phyloP scores from a whole-genome alignment of 2,888 invertebrate species.

The Caenorhabditis sp. region DNA sequence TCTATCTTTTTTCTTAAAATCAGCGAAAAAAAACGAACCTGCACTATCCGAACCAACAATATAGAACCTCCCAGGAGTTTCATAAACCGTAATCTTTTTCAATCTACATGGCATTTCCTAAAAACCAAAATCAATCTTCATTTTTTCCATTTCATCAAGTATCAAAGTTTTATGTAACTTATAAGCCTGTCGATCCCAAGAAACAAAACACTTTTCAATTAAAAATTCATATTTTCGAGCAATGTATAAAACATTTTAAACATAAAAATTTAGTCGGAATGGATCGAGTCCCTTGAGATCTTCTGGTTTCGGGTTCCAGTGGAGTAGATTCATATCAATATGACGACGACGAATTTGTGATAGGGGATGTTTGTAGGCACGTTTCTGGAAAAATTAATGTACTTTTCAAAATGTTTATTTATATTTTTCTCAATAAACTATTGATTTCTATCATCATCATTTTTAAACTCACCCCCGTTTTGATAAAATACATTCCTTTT shows the following conservation, averaged over 20 bases:
- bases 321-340: constrained; percentile 29
- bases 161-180: too few species aligned
- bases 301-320: constrained; percentile 36
- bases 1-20: too few species aligned
- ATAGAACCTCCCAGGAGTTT: constrained; percentile 80
- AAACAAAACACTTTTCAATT: too few species aligned
- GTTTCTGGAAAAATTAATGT: constrained; percentile 37
- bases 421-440: background rate
- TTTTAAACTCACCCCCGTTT: constrained; percentile 34
- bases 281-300: constrained; percentile 36
- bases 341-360: constrained; percentile 32
- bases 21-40: background rate
- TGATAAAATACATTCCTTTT: constrained; percentile 43
- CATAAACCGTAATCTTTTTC: constrained; percentile 65
- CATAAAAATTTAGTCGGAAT: constrained; percentile 45
- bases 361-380: constrained; percentile 51
- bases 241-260: constrained; percentile 25
- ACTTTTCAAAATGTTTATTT: background rate
- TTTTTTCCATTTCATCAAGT: too few species aligned
- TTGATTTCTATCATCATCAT: too few species aligned
- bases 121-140: constrained; percentile 1
- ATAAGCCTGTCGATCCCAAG: too few species aligned
- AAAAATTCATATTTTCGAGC: constrained; percentile 1
- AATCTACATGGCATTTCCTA: constrained; percentile 50
- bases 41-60: constrained; percentile 84